A percentile compares a stretch with the other conserved stretches of the same genome.
phyloP scores from a whole-genome alignment of 2,113 vertebrate genomes.

The Chionomys nivalis region DNA sequence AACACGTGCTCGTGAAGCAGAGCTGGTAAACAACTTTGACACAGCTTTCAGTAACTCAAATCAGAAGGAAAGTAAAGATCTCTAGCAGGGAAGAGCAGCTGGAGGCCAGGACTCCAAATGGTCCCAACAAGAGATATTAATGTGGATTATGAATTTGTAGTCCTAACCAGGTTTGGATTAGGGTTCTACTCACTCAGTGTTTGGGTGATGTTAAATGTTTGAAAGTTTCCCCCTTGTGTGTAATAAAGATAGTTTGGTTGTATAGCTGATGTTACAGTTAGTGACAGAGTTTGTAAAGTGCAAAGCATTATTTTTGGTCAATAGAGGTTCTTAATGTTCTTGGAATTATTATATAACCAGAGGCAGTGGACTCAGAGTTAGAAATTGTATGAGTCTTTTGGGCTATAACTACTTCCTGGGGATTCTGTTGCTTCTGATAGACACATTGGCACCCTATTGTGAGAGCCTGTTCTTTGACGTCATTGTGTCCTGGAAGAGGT shows the following conservation, averaged over 20 bases:
- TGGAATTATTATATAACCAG: background rate
- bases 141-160: background rate
- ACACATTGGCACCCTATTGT: accelerated
- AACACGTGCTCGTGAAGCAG: too few species aligned
- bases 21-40: too few species aligned
- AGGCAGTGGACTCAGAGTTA: background rate
- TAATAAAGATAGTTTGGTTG: background rate
- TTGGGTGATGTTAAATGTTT: background rate
- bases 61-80: too few species aligned
- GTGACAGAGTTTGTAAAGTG: background rate
- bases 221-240: background rate
- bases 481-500: background rate
- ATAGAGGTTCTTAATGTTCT: background rate
- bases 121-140: too few species aligned
- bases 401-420: background rate
- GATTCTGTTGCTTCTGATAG: background rate
- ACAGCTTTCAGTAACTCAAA: too few species aligned
- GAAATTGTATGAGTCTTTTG: background rate
- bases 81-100: too few species aligned
- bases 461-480: background rate
- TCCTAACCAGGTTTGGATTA: background rate
- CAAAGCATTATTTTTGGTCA: background rate
- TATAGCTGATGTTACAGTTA: background rate
- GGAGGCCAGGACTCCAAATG: too few species aligned
- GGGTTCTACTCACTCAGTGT: background rate